Percentiles rank a stretch among this genome's conserved stretches.
These are phyloP conservation scores for Brachystomella parvula DNA, from an alignment of 1,140 invertebrate genomes.

Conservation along the genomic window DNA sequence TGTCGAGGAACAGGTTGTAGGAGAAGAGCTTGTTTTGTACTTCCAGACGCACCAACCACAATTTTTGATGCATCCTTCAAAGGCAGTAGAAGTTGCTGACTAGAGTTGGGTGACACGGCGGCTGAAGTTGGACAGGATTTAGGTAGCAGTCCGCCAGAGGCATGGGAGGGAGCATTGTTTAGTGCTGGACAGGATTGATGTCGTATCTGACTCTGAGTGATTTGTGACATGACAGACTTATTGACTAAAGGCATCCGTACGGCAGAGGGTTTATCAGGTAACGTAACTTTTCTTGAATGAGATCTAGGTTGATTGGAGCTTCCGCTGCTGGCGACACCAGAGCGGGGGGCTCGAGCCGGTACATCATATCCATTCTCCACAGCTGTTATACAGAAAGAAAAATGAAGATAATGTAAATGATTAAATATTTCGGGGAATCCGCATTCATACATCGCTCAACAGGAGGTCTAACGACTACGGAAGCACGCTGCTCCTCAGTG, in stretches of 20 bases:
- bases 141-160: constrained; percentile 17
- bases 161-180: constrained; percentile 10
- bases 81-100: constrained; percentile 31
- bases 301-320: not conserved
- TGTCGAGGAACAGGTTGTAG: constrained; percentile 30
- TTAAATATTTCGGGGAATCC: not conserved
- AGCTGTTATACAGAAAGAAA: constrained; percentile 14
- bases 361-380: constrained; percentile 36
- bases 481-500: too few relatives aligned
- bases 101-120: constrained; percentile 34
- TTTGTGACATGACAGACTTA: constrained; percentile 19
- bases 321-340: not conserved
- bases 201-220: constrained; percentile 25
- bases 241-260: constrained; percentile 6
- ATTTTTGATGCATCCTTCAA: constrained; percentile 17
- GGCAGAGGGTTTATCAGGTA: not conserved
- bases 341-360: constrained; percentile 16
- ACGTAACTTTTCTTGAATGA: constrained; percentile 1
- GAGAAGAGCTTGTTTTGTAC: not conserved
- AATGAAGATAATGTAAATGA: constrained; percentile 20
- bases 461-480: too few relatives aligned
- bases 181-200: constrained; percentile 37
- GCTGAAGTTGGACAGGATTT: constrained; percentile 34
- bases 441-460: not conserved
- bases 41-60: constrained; percentile 1